Percentiles rank a stretch among this genome's conserved stretches.
These are phyloP conservation scores for Arizona elegans DNA, from an alignment of 2,113 vertebrate genomes.

Conservation along the genomic window DNA sequence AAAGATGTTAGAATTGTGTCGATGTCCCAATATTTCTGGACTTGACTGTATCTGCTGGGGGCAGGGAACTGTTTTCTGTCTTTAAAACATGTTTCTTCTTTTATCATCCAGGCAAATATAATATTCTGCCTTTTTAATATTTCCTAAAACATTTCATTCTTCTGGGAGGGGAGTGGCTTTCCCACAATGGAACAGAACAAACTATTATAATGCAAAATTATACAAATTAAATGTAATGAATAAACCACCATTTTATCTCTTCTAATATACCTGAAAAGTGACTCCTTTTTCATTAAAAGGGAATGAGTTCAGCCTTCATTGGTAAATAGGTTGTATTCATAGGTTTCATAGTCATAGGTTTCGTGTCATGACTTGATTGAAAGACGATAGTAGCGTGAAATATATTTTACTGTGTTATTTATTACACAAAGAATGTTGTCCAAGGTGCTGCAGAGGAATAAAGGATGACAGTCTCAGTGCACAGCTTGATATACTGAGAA, in stretches of 20 bases:
- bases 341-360: neutral
- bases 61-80: no score
- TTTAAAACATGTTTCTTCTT: no score
- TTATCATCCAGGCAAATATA: no score
- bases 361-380: neutral
- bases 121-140: no score
- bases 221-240: conserved; percentile 24
- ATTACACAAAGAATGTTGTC: neutral
- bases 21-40: no score
- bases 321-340: neutral
- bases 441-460: neutral
- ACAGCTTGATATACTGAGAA: neutral
- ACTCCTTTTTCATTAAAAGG: conserved; percentile 22
- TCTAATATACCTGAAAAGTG: conserved; percentile 22
- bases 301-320: neutral
- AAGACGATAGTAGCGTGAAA: neutral
- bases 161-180: no score
- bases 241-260: neutral
- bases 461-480: neutral
- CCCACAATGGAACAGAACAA: neutral
- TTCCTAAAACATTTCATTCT: no score
- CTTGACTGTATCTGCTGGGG: no score
- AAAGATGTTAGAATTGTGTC: no score
- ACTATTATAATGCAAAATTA: neutral
- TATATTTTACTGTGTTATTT: neutral